A percentile compares a stretch with the other conserved stretches of the same genome.
Conservation (phyloP, 2,113 vertebrate species). For the Psammodynastes pulverulentus region DNA sequence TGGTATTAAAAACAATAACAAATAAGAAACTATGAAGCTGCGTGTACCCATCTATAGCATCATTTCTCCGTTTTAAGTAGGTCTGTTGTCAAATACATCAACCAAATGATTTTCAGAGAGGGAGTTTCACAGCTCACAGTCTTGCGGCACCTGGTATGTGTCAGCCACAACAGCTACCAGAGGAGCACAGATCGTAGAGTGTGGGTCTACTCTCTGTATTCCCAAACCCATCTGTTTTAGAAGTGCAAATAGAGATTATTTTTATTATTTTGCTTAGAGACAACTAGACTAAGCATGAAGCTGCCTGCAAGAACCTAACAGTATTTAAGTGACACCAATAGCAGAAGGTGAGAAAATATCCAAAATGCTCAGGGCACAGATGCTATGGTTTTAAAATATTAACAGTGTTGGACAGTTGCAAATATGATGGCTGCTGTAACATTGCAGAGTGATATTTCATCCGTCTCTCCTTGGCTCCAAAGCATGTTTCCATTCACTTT, state of each 20-base stretch:
- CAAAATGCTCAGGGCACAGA: background rate
- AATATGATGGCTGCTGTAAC: background rate
- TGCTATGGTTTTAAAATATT: background rate
- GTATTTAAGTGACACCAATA: background rate
- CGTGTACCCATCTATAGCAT: background rate
- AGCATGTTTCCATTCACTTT: background rate
- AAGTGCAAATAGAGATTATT: background rate
- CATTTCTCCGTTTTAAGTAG: background rate
- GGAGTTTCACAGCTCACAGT: background rate
- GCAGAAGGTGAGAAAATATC: background rate
- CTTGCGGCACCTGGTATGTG: background rate
- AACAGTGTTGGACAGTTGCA: background rate
- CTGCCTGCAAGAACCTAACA: background rate
- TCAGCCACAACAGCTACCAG: background rate
- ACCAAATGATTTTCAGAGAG: background rate
- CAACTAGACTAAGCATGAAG: background rate
- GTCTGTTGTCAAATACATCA: background rate
- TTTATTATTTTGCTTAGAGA: background rate
- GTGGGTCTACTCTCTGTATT: background rate
- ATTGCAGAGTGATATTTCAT: background rate
- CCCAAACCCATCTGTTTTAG: background rate
- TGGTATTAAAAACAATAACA: background rate
- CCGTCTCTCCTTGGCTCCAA: background rate
- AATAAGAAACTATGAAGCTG: background rate
- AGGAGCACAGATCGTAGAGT: background rate